A percentile compares a stretch with the other conserved stretches of the same genome.
Conservation (phyloP, 2,113 vertebrate species). For the Bucco capensis region DNA sequence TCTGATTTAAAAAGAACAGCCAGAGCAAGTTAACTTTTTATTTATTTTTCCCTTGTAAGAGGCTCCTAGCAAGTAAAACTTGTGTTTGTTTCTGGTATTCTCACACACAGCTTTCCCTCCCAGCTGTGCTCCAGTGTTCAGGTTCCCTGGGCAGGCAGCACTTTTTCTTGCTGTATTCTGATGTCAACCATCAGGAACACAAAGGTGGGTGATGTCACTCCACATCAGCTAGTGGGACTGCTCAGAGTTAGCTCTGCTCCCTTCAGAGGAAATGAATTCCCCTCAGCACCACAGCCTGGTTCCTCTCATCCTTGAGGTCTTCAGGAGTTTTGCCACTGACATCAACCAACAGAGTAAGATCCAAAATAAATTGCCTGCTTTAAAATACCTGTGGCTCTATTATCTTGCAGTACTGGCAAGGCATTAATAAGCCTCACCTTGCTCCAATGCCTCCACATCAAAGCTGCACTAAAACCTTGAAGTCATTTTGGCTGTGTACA, state of each 20-base stretch:
- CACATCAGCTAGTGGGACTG: neutral
- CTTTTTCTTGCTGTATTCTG: neutral
- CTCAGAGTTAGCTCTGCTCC: neutral
- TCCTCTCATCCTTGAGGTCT: neutral
- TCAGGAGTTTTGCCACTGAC: neutral
- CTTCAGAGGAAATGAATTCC: neutral
- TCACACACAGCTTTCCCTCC: neutral
- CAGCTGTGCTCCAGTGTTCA: neutral
- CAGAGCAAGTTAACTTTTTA: neutral
- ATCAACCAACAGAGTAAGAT: neutral
- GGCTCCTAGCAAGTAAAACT: neutral
- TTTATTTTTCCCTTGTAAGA: neutral
- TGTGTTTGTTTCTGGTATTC: neutral
- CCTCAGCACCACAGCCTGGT: neutral
- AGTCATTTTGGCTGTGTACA: neutral
- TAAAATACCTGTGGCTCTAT: neutral
- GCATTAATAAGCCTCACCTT: neutral
- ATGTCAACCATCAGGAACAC: neutral
- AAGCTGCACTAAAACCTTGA: neutral
- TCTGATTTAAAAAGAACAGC: neutral
- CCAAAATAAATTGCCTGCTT: neutral
- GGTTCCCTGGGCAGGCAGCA: neutral
- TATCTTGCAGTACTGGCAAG: neutral
- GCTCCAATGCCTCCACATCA: neutral
- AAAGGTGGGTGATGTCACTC: neutral